These are phyloP conservation scores for Euphysa ruthae DNA, from an alignment of 30 jellyfish, hydroid and myxozoan species.

Conservation along the genomic window DNA sequence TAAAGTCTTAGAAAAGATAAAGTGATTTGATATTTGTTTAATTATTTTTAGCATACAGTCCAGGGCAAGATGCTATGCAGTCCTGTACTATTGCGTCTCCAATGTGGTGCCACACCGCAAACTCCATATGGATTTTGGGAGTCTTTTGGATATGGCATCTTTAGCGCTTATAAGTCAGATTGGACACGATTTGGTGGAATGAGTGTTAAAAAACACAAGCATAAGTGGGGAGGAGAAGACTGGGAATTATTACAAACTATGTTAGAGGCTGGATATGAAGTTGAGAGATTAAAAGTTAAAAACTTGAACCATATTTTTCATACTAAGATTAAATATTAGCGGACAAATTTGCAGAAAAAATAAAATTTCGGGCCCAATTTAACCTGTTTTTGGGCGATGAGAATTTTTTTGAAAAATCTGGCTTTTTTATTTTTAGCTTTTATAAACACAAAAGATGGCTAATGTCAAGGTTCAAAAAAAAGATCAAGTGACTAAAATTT, in stretches of 20 bases:
- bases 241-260: conserved; percentile 88
- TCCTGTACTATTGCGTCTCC: conserved; percentile 66
- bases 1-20: too few species aligned
- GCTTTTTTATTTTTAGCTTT: too few species aligned
- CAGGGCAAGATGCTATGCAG: conserved; percentile 69
- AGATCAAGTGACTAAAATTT: too few species aligned
- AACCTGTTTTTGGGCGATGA: too few species aligned
- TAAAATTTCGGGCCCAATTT: too few species aligned
- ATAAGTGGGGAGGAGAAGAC: conserved; percentile 93
- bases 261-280: conserved; percentile 62
- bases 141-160: conserved; percentile 73
- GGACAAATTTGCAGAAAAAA: too few species aligned
- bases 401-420: too few species aligned
- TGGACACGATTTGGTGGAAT: conserved; percentile 83
- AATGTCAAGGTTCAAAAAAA: too few species aligned
- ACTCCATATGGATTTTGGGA: conserved; percentile 84
- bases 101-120: conserved; percentile 71
- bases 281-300: conserved; percentile 66
- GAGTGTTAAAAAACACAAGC: conserved; percentile 46
- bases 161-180: conserved; percentile 76
- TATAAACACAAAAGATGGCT: too few species aligned
- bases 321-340: too few species aligned
- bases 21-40: too few species aligned
- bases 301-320: conserved; percentile 68
- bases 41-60: conserved; percentile 57